These are phyloP conservation scores for Sisyra nigra DNA, from an alignment of 2,888 invertebrate species.

Conservation along the genomic window DNA sequence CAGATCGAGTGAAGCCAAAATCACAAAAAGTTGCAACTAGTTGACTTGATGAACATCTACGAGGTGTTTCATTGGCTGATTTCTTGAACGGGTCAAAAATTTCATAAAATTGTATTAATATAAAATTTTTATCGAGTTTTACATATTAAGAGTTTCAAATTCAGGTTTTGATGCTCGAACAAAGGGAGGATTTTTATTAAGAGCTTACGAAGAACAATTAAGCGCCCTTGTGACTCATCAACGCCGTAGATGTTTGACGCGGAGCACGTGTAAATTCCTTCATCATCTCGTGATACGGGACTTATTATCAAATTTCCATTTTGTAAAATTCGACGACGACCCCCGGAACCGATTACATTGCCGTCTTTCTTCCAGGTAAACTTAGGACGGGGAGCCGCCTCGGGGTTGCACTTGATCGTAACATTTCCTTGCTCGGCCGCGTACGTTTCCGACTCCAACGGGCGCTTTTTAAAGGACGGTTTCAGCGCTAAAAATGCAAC, in stretches of 20 bases:
- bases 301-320: conserved; percentile 77
- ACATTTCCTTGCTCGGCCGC: conserved; percentile 84
- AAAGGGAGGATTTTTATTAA: conserved; percentile 30
- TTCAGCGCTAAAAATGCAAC: conserved; percentile 30
- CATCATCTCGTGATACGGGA: conserved; percentile 74
- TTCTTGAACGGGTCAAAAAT: too few relatives aligned
- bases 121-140: too few relatives aligned
- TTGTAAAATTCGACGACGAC: conserved; percentile 64
- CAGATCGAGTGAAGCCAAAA: too few relatives aligned
- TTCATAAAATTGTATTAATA: too few relatives aligned
- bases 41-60: too few relatives aligned
- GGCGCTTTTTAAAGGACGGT: conserved; percentile 80
- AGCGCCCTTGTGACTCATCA: conserved; percentile 69
- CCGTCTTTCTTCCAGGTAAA: conserved; percentile 86
- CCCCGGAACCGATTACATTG: conserved; percentile 57
- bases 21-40: too few relatives aligned
- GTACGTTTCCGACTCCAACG: conserved; percentile 78
- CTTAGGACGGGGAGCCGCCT: conserved; percentile 81
- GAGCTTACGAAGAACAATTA: conserved; percentile 49
- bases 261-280: conserved; percentile 70
- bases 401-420: conserved; percentile 81
- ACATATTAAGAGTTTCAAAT: too few relatives aligned
- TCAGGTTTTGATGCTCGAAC: too few relatives aligned
- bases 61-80: too few relatives aligned
- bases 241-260: conserved; percentile 74